A percentile compares a stretch with the other conserved stretches of the same genome.
Evolutionary conservation across 2,888 invertebrate species (phyloP).

Genomic region (Ophion costatus): DNA sequence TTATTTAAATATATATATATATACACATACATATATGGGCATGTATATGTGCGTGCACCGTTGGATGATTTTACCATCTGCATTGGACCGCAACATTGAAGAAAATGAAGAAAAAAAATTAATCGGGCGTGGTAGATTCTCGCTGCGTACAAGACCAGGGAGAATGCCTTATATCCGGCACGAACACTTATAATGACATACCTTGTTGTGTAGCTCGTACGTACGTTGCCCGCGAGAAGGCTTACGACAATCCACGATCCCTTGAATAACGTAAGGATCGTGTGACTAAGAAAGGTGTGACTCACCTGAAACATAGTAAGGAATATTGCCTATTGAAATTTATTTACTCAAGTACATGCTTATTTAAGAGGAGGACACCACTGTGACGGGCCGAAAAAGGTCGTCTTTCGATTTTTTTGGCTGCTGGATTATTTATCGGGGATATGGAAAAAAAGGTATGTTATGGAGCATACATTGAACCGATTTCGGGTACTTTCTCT

Average conservation of each 20-base stretch:
- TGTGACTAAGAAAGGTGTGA: slow-evolving; percentile 16
- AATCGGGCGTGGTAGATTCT: slow-evolving; percentile 54
- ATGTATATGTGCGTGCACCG: slow-evolving; percentile 30
- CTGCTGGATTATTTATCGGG: too few relatives aligned
- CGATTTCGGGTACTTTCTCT: too few relatives aligned
- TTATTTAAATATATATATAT: slow-evolving; percentile 5
- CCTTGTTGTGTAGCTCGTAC: slow-evolving; percentile 34
- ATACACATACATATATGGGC: background rate
- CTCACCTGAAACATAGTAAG: slow-evolving; percentile 73
- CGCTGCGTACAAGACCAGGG: slow-evolving; percentile 38
- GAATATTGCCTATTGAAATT: slow-evolving; percentile 16
- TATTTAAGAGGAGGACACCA: background rate
- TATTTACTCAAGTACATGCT: background rate
- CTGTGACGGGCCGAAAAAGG: too few relatives aligned
- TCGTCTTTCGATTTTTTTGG: too few relatives aligned
- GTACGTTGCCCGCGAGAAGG: background rate
- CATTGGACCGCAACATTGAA: slow-evolving; percentile 40
- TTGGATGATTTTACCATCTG: slow-evolving; percentile 38
- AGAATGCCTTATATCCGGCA: slow-evolving; percentile 36
- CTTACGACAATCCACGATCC: slow-evolving; percentile 14
- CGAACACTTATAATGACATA: slow-evolving; percentile 58
- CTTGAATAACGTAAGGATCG: background rate
- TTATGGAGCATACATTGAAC: too few relatives aligned
- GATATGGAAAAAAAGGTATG: too few relatives aligned
- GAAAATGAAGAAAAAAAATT: slow-evolving; percentile 38